phyloP scores from a whole-genome alignment of 2,797 vertebrate genomes.

The Anguilla obscura region DNA sequence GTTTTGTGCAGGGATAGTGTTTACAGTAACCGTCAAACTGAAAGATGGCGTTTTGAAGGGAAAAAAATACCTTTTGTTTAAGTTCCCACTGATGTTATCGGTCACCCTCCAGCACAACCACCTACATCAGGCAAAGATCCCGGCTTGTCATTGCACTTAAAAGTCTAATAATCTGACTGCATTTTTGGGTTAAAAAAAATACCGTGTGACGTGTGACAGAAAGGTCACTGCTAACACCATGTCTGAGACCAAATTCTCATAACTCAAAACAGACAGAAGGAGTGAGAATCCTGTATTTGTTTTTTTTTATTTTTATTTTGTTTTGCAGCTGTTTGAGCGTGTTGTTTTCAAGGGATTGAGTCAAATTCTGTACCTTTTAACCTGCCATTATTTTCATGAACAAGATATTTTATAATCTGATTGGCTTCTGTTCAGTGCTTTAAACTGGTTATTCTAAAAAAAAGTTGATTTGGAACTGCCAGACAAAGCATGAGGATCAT shows the following conservation, averaged over 20 bases:
- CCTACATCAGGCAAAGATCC: slow-evolving; percentile 50
- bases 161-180: slow-evolving; percentile 48
- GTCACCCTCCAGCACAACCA: slow-evolving; percentile 48
- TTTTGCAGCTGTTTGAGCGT: not conserved
- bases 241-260: slow-evolving; percentile 41
- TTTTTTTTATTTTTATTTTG: not conserved
- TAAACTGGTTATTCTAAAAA: not conserved
- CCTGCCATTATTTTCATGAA: slow-evolving; percentile 12
- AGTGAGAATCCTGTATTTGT: slow-evolving; percentile 33
- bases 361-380: not conserved
- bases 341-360: not conserved
- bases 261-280: slow-evolving; percentile 44
- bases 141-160: slow-evolving; percentile 45
- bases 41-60: slow-evolving; percentile 76
- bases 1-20: slow-evolving; percentile 74
- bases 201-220: slow-evolving; percentile 57
- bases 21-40: slow-evolving; percentile 80
- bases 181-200: slow-evolving; percentile 64
- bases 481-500: not conserved
- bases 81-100: slow-evolving; percentile 75
- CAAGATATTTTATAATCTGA: not conserved
- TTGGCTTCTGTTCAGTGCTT: slow-evolving; percentile 10
- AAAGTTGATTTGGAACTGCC: not conserved
- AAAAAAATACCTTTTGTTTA: slow-evolving; percentile 79
- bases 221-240: slow-evolving; percentile 56